Percentiles rank a stretch among this genome's conserved stretches.
Evolutionary conservation across 2,888 invertebrate species (phyloP).

Genomic region (Pollenia amentaria): DNA sequence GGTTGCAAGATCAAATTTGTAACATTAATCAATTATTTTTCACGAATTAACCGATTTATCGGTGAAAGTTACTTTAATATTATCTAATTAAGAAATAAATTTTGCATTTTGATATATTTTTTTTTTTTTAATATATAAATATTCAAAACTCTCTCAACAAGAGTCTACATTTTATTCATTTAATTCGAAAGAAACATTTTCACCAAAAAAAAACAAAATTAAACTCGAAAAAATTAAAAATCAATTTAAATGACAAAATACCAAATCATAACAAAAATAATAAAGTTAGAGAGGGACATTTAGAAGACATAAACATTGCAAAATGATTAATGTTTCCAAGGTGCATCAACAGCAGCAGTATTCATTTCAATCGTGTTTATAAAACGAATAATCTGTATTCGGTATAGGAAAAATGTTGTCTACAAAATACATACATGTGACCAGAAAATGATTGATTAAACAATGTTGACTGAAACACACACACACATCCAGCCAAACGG

Average conservation of each 20-base stretch:
- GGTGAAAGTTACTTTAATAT: too few species aligned
- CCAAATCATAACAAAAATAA: constrained; percentile 34
- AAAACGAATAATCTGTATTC: constrained; percentile 46
- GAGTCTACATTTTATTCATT: background rate
- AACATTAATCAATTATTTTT: too few species aligned
- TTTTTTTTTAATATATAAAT: too few species aligned
- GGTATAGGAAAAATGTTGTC: background rate
- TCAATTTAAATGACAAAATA: constrained; percentile 52
- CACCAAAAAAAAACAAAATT: background rate
- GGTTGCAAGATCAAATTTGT: too few species aligned
- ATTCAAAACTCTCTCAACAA: too few species aligned
- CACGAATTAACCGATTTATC: too few species aligned
- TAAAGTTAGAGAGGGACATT: constrained; percentile 16
- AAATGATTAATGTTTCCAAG: constrained; percentile 71
- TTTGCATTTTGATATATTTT: too few species aligned
- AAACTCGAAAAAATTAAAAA: constrained; percentile 45
- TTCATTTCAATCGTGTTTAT: constrained; percentile 15
- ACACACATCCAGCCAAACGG: constrained; percentile 57
- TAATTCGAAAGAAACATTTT: constrained; percentile 20
- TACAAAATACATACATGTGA: constrained; percentile 31
- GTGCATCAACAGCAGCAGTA: constrained; percentile 66
- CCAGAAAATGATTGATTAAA: constrained; percentile 73
- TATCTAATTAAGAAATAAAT: too few species aligned
- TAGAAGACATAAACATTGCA: constrained; percentile 34
- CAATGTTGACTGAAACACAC: constrained; percentile 48